phyloP scores from a whole-genome alignment of 2,888 invertebrate genomes.

The Stegana nigrithorax region DNA sequence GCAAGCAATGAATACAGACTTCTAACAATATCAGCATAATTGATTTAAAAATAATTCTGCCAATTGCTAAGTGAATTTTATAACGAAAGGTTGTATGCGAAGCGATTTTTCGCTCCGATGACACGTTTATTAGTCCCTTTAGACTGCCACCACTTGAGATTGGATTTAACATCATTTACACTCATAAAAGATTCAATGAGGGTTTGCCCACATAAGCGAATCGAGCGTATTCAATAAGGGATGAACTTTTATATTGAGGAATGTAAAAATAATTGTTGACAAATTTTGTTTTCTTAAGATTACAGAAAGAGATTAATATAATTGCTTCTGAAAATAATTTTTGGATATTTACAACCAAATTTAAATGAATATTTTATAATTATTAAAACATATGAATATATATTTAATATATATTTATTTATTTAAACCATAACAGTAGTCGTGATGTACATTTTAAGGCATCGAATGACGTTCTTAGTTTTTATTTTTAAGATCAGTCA shows the following conservation, averaged over 20 bases:
- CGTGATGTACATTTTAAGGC: too few relatives aligned
- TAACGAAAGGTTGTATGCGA: constrained; percentile 23
- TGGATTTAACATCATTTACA: constrained; percentile 23
- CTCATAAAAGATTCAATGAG: constrained; percentile 11
- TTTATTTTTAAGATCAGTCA: too few relatives aligned
- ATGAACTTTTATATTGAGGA: constrained; percentile 20
- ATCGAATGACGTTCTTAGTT: too few relatives aligned
- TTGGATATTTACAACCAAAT: too few relatives aligned
- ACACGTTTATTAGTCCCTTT: constrained; percentile 36
- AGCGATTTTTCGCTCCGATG: constrained; percentile 40
- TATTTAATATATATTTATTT: too few relatives aligned
- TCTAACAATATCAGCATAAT: constrained; percentile 32
- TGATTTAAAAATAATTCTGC: constrained; percentile 37
- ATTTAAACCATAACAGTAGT: too few relatives aligned
- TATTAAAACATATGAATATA: too few relatives aligned
- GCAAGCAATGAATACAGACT: constrained; percentile 18
- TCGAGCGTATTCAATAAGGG: constrained; percentile 18
- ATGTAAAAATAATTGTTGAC: constrained; percentile 31
- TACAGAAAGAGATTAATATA: too few relatives aligned
- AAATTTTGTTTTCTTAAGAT: constrained; percentile 15
- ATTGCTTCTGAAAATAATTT: too few relatives aligned
- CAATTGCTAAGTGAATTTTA: constrained; percentile 32
- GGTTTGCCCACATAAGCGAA: not conserved
- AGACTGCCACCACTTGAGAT: constrained; percentile 16
- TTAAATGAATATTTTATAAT: too few relatives aligned